Base-by-base conservation (phyloP, 2,113 vertebrate genomes). In the Pituophis catenifer region DNA sequence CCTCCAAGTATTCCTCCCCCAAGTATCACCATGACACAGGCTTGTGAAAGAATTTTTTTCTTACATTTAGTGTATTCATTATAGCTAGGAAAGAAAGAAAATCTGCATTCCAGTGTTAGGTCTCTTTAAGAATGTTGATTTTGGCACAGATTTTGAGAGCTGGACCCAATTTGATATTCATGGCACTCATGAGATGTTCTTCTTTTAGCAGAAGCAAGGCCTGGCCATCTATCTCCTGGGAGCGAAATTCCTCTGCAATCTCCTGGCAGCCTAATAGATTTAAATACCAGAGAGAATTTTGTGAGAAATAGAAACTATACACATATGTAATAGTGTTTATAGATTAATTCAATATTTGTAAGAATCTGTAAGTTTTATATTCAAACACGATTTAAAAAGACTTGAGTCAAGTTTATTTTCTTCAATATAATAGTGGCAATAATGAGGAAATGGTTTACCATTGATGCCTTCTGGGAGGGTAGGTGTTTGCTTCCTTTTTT, bases 121-220 rank as follows among this genome's bases (percentile, higher is more conserved):
- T 99, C 97, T 99, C 99, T 96, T 99, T 99, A 91, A 99, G 98
- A 95, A 98, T 98, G 90, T 99, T 99, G 97, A 99, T 99, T 96
- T 99, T 99, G 96, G 99, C 99, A 94, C 99, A 99, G 97, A 99
- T 99, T 98, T 99, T 99, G 93, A 99, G 99, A 92, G 99, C 99
- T 2, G 99, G 99, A 91, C 99, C 99, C 95, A 99, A 97, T 95
- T 99, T 99, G 96, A 99, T 99, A 94, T 99, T 99, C 99, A 99
- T 99, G 93, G 99, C 99, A 96, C 99, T 99, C 98, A 99, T 99
- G 57, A 99, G 99, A 92, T 99, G 99, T 91, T 99, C 99, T 95
- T 99, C 99, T 93, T 99, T 98, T 94, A 99, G 98, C 88, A 99
- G 98, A 95, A 99, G 95, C 93, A 99, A 97, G 53, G 99, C 99